Evolutionary conservation across 1,140 invertebrate species (phyloP).

Genomic region (Diachasma alloeum): DNA sequence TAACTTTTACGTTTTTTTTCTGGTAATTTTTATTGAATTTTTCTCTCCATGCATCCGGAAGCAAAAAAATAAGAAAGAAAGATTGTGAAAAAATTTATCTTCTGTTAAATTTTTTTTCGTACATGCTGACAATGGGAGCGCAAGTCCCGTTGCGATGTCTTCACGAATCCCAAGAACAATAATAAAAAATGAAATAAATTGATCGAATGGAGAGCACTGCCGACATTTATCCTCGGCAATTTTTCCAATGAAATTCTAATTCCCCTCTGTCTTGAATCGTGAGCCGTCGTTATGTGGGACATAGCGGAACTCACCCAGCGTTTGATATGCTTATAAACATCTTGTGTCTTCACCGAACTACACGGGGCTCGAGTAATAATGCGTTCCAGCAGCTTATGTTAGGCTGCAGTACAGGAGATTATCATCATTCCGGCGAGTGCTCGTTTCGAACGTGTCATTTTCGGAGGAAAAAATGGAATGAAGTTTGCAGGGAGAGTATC

Average conservation of each 20-base stretch:
- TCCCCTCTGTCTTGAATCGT: conserved; percentile 41
- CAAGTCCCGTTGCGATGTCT: no score
- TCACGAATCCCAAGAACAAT: background rate
- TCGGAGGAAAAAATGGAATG: background rate
- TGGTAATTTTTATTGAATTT: no score
- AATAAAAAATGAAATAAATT: background rate
- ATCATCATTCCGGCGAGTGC: background rate
- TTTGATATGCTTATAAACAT: conserved; percentile 10
- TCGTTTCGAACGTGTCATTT: background rate
- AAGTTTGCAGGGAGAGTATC: no score
- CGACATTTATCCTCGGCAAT: background rate
- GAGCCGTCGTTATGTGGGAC: conserved; percentile 51
- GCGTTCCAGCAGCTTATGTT: background rate
- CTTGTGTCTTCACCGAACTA: background rate
- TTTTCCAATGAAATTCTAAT: conserved; percentile 14
- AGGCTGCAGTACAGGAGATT: background rate
- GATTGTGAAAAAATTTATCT: no score
- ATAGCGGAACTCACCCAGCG: conserved; percentile 54
- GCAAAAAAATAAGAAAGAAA: no score
- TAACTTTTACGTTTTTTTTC: no score
- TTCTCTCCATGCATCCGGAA: no score
- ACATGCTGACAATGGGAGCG: background rate
- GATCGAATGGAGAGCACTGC: background rate
- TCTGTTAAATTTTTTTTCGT: background rate
- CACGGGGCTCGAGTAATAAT: background rate